These are phyloP conservation scores for Neosilurus mollespiculum DNA, from an alignment of 2,797 vertebrate species.

Conservation along the genomic window DNA sequence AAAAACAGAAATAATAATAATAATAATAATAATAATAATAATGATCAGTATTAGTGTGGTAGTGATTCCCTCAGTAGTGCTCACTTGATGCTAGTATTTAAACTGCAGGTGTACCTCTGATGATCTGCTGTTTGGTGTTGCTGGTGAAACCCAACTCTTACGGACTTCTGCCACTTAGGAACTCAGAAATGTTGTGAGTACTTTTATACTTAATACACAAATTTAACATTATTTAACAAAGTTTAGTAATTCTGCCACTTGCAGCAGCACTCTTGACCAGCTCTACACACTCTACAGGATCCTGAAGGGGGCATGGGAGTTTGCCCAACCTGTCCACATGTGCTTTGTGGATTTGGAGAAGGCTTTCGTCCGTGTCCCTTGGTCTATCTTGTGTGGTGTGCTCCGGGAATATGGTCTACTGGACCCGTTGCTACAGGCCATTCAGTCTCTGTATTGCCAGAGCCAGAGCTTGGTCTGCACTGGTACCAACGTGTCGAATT, in stretches of 20 bases:
- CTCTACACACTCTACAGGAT: too few relatives aligned
- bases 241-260: neutral
- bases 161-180: slow-evolving; percentile 61
- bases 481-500: too few relatives aligned
- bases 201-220: neutral
- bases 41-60: neutral
- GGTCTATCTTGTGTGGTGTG: too few relatives aligned
- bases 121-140: slow-evolving; percentile 74
- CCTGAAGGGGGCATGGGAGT: too few relatives aligned
- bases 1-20: neutral
- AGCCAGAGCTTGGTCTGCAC: too few relatives aligned
- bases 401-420: too few relatives aligned
- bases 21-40: neutral
- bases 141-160: slow-evolving; percentile 77
- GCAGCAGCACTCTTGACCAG: too few relatives aligned
- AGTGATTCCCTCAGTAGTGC: neutral
- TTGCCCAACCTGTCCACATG: too few relatives aligned
- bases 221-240: neutral
- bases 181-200: slow-evolving; percentile 79
- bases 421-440: too few relatives aligned
- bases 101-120: slow-evolving; percentile 71
- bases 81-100: neutral
- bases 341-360: too few relatives aligned
- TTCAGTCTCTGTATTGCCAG: too few relatives aligned
- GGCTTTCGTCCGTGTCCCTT: too few relatives aligned